Base-by-base conservation (phyloP, 1,140 invertebrate genomes). In the Drosophila simulans region DNA sequence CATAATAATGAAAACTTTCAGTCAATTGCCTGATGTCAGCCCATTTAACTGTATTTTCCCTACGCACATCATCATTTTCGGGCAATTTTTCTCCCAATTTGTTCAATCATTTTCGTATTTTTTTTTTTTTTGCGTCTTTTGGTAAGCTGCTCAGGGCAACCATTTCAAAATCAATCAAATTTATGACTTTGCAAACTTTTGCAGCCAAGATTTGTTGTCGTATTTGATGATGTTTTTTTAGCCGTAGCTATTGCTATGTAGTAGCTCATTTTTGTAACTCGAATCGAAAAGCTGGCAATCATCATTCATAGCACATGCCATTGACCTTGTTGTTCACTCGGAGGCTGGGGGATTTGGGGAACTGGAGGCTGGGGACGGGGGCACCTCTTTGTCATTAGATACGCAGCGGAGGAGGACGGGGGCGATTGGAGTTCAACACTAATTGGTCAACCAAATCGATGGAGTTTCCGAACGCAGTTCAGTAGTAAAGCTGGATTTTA, bases 81-180 rank as follows among this genome's bases (percentile, higher is more conserved):
- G 11, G 55, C 37, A 53, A 68, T 76, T 76, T 68, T 70, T 40
- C 17, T 40, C 25, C 12, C 35, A 68, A 55, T 69, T 69, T 70
- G 42, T 65, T 51, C 60, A 65, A 65, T 68, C n/a, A 49, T 34
- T 54, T 53, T 59, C 15, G 2, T 37, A 13, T 0, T 39, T 13
- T 39, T 31, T 31, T 31, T 31, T 31, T 53, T 40, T 59, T 27
- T 35, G 63, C 39, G 20, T 31, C 46, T 51, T 55, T 45, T 17
- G 27, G 5, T 77, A 77, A 77, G 73, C 73, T 34, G 73, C 73
- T 76, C 62, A 74, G 62, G 62, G 62, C 72, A 51, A 75, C 42
- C 73, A 59, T 76, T 77, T 77, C 62, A 68, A 77, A 77, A 76
- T 77, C 73, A 77, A 77, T 77, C 73, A 77, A 77, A 77, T 77